A percentile compares a stretch with the other conserved stretches of the same genome.
phyloP scores from a whole-genome alignment of 1,140 invertebrate species.

The Carcinoscorpius rotundicauda region DNA sequence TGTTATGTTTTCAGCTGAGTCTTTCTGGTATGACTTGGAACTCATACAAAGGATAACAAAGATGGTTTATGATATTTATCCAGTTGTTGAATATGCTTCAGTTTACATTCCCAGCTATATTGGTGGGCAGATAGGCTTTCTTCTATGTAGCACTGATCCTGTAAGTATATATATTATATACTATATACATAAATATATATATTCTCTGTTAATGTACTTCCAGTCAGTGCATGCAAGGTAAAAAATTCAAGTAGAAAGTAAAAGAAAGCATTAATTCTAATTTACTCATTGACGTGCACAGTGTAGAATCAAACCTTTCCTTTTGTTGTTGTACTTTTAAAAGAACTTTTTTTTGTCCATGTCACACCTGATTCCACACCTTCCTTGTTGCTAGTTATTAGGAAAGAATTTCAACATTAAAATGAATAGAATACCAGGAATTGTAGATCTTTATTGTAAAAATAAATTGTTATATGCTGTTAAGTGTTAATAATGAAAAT shows the following conservation, averaged over 20 bases:
- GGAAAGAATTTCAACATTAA: too few relatives aligned
- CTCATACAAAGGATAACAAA: constrained; percentile 60
- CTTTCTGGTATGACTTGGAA: constrained; percentile 72
- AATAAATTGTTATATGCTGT: too few relatives aligned
- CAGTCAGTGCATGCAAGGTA: not conserved
- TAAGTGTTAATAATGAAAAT: too few relatives aligned
- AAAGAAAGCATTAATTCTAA: not conserved
- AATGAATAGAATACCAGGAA: too few relatives aligned
- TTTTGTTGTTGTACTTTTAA: too few relatives aligned
- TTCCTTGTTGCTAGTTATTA: too few relatives aligned
- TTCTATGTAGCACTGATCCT: constrained; percentile 55
- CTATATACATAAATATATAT: constrained; percentile 6
- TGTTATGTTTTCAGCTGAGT: constrained; percentile 58
- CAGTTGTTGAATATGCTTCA: constrained; percentile 59
- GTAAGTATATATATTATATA: constrained; percentile 32
- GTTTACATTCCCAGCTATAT: constrained; percentile 89
- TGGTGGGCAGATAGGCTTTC: constrained; percentile 87
- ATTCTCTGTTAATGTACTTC: not conserved
- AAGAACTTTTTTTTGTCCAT: too few relatives aligned
- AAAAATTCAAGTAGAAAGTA: constrained; percentile 1
- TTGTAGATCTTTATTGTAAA: too few relatives aligned
- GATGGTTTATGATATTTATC: constrained; percentile 62
- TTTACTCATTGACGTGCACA: not conserved
- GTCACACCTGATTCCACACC: too few relatives aligned
- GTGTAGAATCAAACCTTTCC: not conserved